Percentiles rank a stretch among this genome's conserved stretches.
phyloP scores from a whole-genome alignment of 2,113 vertebrate genomes.

The Calyptomena viridis region DNA sequence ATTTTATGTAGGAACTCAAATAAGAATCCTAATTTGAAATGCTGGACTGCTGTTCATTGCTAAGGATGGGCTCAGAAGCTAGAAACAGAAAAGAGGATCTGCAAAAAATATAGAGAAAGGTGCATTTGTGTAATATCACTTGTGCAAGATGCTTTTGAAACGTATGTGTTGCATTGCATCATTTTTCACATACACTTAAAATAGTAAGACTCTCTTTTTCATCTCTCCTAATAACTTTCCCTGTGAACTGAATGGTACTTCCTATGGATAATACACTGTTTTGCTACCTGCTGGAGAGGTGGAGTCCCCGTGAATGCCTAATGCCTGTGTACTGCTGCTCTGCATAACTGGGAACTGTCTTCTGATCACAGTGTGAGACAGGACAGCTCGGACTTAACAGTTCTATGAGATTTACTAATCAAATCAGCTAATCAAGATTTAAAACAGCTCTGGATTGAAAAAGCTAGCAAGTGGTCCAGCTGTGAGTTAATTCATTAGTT shows the following conservation, averaged over 20 bases:
- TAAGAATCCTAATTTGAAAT: neutral
- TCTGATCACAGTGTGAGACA: neutral
- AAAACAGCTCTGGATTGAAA: neutral
- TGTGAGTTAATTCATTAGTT: constrained; percentile 4
- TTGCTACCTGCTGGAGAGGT: neutral
- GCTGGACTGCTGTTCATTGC: neutral
- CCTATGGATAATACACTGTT: neutral
- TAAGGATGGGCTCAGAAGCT: neutral
- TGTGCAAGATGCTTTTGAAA: constrained; percentile 34
- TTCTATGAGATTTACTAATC: neutral
- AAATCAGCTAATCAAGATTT: neutral
- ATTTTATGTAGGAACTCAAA: neutral
- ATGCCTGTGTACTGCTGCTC: neutral
- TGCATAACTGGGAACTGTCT: neutral
- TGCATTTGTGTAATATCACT: constrained; percentile 14
- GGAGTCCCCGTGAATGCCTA: neutral
- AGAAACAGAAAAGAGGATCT: constrained; percentile 40
- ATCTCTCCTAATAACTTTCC: neutral
- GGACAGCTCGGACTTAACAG: neutral
- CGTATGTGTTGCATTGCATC: neutral
- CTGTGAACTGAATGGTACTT: neutral
- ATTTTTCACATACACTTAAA: neutral
- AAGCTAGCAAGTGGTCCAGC: neutral
- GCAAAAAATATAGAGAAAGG: neutral
- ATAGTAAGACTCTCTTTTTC: neutral